Base-by-base conservation (phyloP, 2,113 vertebrate genomes). In the Sialia sialis region DNA sequence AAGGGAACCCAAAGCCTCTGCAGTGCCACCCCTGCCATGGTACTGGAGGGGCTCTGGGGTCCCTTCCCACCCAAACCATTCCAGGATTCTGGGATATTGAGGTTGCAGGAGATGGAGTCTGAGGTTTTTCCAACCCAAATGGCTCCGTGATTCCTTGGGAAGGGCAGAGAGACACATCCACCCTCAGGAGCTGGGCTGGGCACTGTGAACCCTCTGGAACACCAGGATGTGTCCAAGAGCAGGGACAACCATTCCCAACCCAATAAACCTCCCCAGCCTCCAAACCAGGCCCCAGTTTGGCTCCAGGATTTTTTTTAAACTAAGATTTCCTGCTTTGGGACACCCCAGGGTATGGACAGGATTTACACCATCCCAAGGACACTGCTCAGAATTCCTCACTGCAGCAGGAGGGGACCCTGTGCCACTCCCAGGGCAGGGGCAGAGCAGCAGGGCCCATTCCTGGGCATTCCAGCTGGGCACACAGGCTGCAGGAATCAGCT, bases 121-220 rank as follows among this genome's bases (percentile, higher is more conserved):
- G 2, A 32, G 59, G 43, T 18, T 51, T 58, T 66, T 9, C 76
- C 68, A 51, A 7, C 10, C 68, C 68, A 27, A 38, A 43, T 4
- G 14, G 1, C 17, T 21, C 55, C 7, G 9, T 5, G 11, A 27
- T 49, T 39, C 34, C 9, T 3, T 2, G 32, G 34, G 56, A 13
- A 30, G 32, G 56, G 15, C 63, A 30, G 16, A 29, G 29, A 59
- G 41, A n/a, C 49, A 43, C 54, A 27, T 41, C 11, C 6, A 13
- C 62, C 7, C 8, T 8, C 5, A 4, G 62, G 11, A 0, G 18
- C 26, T 3, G 7, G 38, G 55, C 46, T 1, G 3, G 66, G 73
- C 22, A 3, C 23, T 32, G 38, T 0, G 30, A 69, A 16, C 55
- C 51, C 43, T 15, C 14, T 0, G 1, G 58, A 49, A 41, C 15